These are phyloP conservation scores for Pseudonaja textilis DNA, from an alignment of 2,113 vertebrate species.

Conservation along the genomic window DNA sequence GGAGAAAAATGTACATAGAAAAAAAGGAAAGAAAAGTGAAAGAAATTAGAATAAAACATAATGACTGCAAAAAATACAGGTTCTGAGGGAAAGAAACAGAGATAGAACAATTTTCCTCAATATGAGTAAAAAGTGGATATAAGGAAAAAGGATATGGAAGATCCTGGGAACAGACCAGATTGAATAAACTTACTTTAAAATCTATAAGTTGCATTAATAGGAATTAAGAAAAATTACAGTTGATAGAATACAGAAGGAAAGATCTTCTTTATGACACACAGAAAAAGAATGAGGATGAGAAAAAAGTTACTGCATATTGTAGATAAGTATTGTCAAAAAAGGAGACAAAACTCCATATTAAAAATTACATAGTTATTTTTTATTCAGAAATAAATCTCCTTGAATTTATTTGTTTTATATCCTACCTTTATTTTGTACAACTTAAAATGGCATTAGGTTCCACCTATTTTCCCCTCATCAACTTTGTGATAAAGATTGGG, in stretches of 20 bases:
- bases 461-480: background rate
- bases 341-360: background rate
- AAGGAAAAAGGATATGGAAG: background rate
- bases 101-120: background rate
- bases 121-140: background rate
- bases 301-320: background rate
- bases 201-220: background rate
- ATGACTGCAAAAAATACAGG: background rate
- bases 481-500: background rate
- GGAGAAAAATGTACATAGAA: background rate
- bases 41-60: background rate
- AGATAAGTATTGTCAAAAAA: background rate
- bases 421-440: background rate
- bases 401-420: background rate
- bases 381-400: background rate
- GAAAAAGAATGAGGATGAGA: background rate
- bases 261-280: background rate
- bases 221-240: background rate
- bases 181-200: background rate
- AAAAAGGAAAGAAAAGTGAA: background rate
- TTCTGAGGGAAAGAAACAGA: background rate
- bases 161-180: background rate
- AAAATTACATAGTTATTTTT: background rate
- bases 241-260: background rate
- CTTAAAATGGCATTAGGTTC: background rate